phyloP scores from a whole-genome alignment of 2,888 invertebrate genomes.

The Boloria euphrosyne region DNA sequence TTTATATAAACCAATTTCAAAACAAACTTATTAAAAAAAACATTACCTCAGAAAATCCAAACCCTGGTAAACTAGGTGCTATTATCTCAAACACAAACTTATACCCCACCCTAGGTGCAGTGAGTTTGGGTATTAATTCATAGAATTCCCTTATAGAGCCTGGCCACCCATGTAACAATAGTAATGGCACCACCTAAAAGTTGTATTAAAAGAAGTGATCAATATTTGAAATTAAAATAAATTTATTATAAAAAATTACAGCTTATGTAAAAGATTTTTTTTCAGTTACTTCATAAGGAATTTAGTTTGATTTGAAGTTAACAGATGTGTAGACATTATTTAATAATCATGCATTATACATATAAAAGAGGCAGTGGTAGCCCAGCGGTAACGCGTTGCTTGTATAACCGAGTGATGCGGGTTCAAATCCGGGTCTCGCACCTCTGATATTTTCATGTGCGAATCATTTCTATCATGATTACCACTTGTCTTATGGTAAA shows the following conservation, averaged over 20 bases:
- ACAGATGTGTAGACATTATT: neutral
- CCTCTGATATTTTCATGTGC: too few species aligned
- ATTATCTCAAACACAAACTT: slow-evolving; percentile 87
- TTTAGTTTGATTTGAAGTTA: neutral
- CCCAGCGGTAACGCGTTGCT: too few species aligned
- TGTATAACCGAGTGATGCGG: too few species aligned
- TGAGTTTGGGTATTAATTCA: slow-evolving; percentile 86
- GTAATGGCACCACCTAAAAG: slow-evolving; percentile 81
- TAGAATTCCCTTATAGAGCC: slow-evolving; percentile 91
- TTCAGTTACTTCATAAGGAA: neutral
- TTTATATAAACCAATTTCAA: too few species aligned
- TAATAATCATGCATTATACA: too few species aligned
- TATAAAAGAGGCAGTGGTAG: too few species aligned
- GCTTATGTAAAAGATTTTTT: too few species aligned
- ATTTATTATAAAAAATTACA: neutral
- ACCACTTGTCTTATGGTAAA: too few species aligned
- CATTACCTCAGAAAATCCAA: slow-evolving; percentile 85
- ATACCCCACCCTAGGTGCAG: slow-evolving; percentile 69
- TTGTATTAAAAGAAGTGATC: neutral
- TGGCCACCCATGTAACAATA: slow-evolving; percentile 93
- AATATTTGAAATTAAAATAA: neutral
- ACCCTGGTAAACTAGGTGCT: slow-evolving; percentile 86
- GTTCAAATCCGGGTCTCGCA: too few species aligned
- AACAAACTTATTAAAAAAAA: too few species aligned
- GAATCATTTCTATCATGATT: too few species aligned